Conservation (phyloP, 2,113 vertebrate species). For the Mesoclemmys tuberculata region DNA sequence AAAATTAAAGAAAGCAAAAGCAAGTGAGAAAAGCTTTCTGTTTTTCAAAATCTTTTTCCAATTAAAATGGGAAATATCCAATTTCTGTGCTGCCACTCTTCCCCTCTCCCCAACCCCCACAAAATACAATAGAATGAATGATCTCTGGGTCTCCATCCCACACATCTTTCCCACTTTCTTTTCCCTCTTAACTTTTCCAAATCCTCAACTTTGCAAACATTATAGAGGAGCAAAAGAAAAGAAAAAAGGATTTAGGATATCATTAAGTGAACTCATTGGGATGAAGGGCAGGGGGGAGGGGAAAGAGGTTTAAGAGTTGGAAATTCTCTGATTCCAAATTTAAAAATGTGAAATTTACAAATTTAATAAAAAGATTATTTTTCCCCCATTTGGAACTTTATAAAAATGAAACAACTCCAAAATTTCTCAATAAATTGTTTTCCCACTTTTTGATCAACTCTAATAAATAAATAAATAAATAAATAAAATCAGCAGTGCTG, state of each 20-base stretch:
- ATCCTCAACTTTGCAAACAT: not conserved
- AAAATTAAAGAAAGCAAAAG: not conserved
- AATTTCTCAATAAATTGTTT: too few species aligned
- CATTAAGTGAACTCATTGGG: not conserved
- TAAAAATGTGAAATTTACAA: not conserved
- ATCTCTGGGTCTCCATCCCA: not conserved
- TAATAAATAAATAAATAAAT: too few species aligned
- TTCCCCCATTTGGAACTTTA: too few species aligned
- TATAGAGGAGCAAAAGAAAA: not conserved
- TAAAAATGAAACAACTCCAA: too few species aligned
- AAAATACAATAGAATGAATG: not conserved
- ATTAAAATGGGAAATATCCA: not conserved
- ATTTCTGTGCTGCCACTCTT: not conserved
- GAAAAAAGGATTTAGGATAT: not conserved
- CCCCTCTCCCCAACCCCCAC: not conserved
- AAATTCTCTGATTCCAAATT: not conserved
- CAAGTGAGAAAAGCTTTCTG: not conserved
- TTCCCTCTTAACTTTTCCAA: not conserved
- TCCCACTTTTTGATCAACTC: too few species aligned
- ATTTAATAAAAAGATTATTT: not conserved
- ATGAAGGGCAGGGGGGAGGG: fast-evolving
- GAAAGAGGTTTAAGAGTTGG: not conserved
- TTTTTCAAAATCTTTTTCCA: not conserved
- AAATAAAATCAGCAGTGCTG: too few species aligned
- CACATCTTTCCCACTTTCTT: not conserved